phyloP scores from a whole-genome alignment of 1,140 invertebrate genomes.

The Proctacanthus coquilletti region DNA sequence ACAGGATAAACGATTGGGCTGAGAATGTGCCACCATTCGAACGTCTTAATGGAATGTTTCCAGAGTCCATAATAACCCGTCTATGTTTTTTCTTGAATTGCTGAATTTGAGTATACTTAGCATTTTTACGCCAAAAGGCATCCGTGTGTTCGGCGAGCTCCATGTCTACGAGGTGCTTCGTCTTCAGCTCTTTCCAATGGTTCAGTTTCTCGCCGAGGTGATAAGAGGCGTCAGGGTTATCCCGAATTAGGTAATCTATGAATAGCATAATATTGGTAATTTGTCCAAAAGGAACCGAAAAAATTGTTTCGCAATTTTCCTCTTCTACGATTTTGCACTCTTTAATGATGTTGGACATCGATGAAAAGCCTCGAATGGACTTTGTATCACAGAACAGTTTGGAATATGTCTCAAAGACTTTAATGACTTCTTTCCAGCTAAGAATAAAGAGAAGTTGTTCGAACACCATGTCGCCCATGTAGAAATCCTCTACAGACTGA shows the following conservation, averaged over 20 bases:
- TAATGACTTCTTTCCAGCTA: slow-evolving; percentile 54
- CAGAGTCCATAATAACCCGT: slow-evolving; percentile 61
- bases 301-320: background rate
- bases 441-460: slow-evolving; percentile 50
- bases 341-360: background rate
- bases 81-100: slow-evolving; percentile 32
- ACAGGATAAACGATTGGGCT: slow-evolving; percentile 59
- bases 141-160: slow-evolving; percentile 24
- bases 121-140: slow-evolving; percentile 24
- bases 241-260: too few species aligned
- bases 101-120: slow-evolving; percentile 14
- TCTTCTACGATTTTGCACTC: background rate
- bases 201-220: slow-evolving; percentile 17
- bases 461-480: slow-evolving; percentile 43
- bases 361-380: slow-evolving; percentile 37
- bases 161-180: slow-evolving; percentile 21
- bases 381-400: slow-evolving; percentile 57
- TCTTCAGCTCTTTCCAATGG: slow-evolving; percentile 19
- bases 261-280: slow-evolving; percentile 2
- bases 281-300: background rate
- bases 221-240: too few species aligned
- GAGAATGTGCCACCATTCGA: slow-evolving; percentile 48
- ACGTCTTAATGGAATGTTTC: slow-evolving; percentile 48
- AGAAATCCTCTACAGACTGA: slow-evolving; percentile 45
- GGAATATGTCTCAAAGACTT: slow-evolving; percentile 56